phyloP scores from a whole-genome alignment of 2,113 vertebrate species.

The Columbina picui region DNA sequence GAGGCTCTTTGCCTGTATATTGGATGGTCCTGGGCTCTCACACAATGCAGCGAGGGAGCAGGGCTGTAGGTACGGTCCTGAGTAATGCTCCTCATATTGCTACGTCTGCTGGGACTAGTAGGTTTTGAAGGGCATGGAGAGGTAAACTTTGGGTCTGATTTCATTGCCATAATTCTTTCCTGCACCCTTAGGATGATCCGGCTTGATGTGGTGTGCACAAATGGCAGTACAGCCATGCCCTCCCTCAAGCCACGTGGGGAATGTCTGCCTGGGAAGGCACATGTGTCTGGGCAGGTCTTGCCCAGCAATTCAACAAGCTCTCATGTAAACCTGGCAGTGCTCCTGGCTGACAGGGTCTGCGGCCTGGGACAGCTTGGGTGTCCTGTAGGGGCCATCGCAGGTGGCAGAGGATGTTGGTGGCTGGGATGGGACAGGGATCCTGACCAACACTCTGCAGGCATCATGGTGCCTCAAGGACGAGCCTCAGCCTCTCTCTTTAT shows the following conservation, averaged over 20 bases:
- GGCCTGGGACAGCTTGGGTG: rapidly evolving
- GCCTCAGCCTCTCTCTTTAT: background rate
- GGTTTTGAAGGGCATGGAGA: background rate
- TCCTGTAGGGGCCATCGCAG: rapidly evolving
- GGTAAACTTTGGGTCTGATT: background rate
- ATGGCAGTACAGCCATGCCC: rapidly evolving
- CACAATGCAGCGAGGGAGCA: background rate
- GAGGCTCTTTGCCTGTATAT: background rate
- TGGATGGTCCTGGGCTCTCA: background rate
- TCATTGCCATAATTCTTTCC: background rate
- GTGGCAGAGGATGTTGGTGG: rapidly evolving
- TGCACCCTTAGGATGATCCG: background rate
- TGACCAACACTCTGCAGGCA: background rate
- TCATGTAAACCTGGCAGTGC: rapidly evolving
- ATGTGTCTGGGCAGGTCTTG: rapidly evolving
- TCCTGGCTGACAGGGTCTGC: background rate
- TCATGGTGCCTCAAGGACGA: background rate
- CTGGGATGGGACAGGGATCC: rapidly evolving
- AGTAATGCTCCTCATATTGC: rapidly evolving
- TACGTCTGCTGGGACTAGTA: rapidly evolving
- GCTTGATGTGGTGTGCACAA: background rate
- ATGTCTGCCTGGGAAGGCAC: background rate
- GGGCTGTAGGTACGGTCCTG: background rate
- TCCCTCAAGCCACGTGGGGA: background rate
- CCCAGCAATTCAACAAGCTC: background rate